Evolutionary conservation across 2,113 vertebrate genomes (phyloP).

Genomic region (Campylomormyrus numenius): DNA sequence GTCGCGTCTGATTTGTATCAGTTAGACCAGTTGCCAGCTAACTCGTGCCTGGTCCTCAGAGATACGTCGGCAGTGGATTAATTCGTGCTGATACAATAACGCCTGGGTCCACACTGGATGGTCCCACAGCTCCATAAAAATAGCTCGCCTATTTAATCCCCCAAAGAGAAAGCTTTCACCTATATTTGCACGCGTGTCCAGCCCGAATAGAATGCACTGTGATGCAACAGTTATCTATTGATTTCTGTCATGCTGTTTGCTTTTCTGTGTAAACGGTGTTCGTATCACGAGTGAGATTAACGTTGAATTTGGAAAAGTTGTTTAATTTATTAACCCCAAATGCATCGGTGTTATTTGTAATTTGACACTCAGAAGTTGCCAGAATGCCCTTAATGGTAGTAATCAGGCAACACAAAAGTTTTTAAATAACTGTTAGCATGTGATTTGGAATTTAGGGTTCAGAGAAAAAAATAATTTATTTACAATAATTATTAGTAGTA

Average conservation of each 20-base stretch:
- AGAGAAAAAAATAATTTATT: neutral
- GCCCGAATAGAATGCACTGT: neutral
- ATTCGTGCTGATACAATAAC: neutral
- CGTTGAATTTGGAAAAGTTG: neutral
- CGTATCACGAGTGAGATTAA: neutral
- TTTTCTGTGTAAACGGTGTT: neutral
- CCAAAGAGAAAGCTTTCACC: neutral
- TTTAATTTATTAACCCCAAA: neutral
- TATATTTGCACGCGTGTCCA: neutral
- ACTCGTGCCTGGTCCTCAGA: neutral
- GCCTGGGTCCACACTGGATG: neutral
- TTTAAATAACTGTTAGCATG: neutral
- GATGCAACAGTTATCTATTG: neutral
- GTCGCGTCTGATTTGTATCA: neutral
- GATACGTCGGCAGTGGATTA: neutral
- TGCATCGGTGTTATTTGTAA: neutral
- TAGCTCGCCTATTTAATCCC: neutral
- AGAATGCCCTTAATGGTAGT: neutral
- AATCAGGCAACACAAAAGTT: neutral
- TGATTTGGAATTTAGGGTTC: neutral
- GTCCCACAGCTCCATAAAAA: neutral
- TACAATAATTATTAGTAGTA: neutral
- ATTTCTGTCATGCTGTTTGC: neutral
- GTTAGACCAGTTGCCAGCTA: neutral
- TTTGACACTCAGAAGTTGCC: neutral